Conservation (phyloP, 2,888 invertebrate genomes). For the Lycaena phlaeas region DNA sequence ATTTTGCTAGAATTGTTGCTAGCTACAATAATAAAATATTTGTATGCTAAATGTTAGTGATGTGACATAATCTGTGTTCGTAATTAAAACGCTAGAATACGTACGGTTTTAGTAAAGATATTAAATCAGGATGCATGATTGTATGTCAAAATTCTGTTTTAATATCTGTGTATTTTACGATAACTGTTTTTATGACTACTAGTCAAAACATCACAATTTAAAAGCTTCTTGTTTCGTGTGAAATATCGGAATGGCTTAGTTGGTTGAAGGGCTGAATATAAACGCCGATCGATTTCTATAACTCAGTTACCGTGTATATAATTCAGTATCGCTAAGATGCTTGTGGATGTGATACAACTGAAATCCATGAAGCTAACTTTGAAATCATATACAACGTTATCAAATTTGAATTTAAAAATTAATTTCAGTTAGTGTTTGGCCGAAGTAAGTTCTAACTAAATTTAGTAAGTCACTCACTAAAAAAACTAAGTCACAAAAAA, state of each 20-base stretch:
- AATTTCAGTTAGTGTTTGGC: too few species aligned
- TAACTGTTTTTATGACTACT: neutral
- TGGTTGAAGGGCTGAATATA: neutral
- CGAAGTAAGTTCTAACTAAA: too few species aligned
- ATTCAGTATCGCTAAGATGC: too few species aligned
- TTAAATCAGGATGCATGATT: neutral
- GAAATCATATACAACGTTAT: too few species aligned
- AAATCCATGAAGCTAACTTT: too few species aligned
- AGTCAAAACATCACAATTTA: slow-evolving; percentile 1
- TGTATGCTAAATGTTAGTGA: too few species aligned
- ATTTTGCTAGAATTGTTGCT: slow-evolving; percentile 5
- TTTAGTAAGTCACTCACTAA: too few species aligned
- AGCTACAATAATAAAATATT: neutral
- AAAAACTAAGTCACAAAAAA: too few species aligned
- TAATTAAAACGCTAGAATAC: neutral
- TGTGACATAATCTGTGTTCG: slow-evolving; percentile 3
- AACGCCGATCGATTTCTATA: slow-evolving; percentile 14
- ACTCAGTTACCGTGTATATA: slow-evolving; percentile 29
- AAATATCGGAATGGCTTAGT: neutral
- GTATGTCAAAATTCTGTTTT: neutral
- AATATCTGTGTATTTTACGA: neutral
- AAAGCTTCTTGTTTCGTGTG: neutral
- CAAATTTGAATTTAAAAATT: too few species aligned
- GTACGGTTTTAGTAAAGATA: neutral
- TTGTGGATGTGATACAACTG: too few species aligned